Conservation (phyloP, 2,113 vertebrate species). For the Clarias batrachus region DNA sequence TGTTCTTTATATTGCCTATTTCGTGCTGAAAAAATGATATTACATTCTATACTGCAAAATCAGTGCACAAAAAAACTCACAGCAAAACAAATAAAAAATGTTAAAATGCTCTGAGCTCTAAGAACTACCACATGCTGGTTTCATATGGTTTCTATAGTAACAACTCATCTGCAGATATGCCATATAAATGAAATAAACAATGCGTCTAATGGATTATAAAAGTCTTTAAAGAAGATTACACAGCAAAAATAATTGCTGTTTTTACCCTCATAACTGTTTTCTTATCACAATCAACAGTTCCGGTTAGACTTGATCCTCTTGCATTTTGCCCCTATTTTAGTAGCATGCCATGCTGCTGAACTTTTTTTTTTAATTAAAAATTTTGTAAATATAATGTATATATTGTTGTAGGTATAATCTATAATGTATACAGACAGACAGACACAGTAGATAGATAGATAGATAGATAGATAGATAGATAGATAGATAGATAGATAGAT, state of each 20-base stretch:
- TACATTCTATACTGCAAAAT: no score
- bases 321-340: background rate
- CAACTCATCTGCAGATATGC: background rate
- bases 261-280: no score
- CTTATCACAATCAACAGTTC: no score
- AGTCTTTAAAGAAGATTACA: no score
- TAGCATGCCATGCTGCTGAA: background rate
- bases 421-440: background rate
- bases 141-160: background rate
- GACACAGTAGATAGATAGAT: background rate
- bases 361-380: background rate
- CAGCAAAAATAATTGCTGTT: no score
- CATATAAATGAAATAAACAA: background rate
- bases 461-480: background rate
- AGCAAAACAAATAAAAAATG: no score
- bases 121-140: no score
- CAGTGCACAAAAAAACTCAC: no score
- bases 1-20: no score
- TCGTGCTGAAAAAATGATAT: no score
- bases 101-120: no score
- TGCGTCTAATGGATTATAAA: background rate
- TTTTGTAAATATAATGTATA: background rate
- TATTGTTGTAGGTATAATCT: no score
- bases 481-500: constrained; percentile 7
- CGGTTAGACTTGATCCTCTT: background rate